A percentile compares a stretch with the other conserved stretches of the same genome.
Conservation (phyloP, 2,888 invertebrate species). For the Eristalis pertinax region DNA sequence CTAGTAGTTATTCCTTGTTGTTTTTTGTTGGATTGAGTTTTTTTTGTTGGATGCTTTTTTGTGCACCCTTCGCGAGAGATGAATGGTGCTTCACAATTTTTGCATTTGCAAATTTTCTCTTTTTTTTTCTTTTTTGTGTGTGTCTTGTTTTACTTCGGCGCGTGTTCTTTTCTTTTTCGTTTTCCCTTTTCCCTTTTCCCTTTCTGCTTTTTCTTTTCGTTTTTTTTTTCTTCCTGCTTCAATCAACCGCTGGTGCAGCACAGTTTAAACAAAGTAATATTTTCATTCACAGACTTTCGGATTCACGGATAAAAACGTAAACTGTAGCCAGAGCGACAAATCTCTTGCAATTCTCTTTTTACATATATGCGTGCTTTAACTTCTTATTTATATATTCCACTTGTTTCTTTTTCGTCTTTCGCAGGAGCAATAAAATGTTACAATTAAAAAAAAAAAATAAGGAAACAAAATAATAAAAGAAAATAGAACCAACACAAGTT, state of each 20-base stretch:
- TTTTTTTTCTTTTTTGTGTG: not conserved
- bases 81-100: constrained; percentile 5
- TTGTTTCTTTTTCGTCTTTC: constrained; percentile 12
- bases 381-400: constrained; percentile 48
- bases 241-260: constrained; percentile 4
- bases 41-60: not conserved
- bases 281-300: constrained; percentile 28
- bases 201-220: not conserved
- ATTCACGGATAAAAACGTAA: constrained; percentile 15
- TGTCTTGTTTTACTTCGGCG: constrained; percentile 16
- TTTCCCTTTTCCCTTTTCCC: not conserved
- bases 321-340: constrained; percentile 1
- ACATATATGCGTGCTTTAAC: constrained; percentile 50
- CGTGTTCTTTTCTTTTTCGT: constrained; percentile 20
- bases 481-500: constrained; percentile 25
- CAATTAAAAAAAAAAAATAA: not conserved
- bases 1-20: not conserved
- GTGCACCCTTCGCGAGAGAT: not conserved
- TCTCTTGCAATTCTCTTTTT: constrained; percentile 26
- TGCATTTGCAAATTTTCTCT: constrained; percentile 2
- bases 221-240: not conserved
- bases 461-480: not conserved
- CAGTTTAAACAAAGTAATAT: constrained; percentile 19
- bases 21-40: not conserved
- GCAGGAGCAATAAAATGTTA: constrained; percentile 24